Conservation (phyloP, 2,888 invertebrate species). For the Euzetes globulus region DNA sequence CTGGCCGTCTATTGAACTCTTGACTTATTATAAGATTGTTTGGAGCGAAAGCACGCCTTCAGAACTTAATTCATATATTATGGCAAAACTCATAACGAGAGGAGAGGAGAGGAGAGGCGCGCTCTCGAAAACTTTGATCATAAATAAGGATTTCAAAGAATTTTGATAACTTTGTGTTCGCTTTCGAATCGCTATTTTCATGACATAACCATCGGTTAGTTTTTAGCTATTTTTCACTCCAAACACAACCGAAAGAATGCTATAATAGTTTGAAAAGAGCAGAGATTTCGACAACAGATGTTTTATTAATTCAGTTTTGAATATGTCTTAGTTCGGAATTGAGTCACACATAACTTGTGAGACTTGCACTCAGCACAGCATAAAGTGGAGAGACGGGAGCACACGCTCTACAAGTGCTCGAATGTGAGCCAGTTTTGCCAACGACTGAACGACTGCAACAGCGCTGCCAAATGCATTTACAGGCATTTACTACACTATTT, state of each 20-base stretch:
- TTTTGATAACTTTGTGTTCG: background rate
- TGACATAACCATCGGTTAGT: background rate
- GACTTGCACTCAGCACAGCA: background rate
- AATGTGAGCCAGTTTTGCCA: slow-evolving; percentile 25
- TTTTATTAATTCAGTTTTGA: slow-evolving; percentile 21
- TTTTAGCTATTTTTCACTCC: background rate
- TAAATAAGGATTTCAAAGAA: background rate
- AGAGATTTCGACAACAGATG: slow-evolving; percentile 6
- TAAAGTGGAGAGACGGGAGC: background rate
- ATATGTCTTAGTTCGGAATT: slow-evolving; percentile 10
- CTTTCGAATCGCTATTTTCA: background rate
- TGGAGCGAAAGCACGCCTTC: background rate
- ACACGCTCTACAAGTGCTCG: slow-evolving; percentile 18
- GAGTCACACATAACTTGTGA: background rate
- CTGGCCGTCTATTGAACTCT: slow-evolving; percentile 8
- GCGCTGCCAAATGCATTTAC: background rate
- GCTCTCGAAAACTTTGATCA: background rate
- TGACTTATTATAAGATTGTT: background rate
- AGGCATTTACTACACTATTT: slow-evolving; percentile 20
- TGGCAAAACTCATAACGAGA: slow-evolving; percentile 1
- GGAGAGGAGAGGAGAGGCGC: too few species aligned
- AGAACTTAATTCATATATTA: slow-evolving; percentile 1
- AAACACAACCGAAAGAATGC: background rate
- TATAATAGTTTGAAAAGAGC: background rate
- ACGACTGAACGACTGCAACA: background rate